Percentiles rank a stretch among this genome's conserved stretches.
Evolutionary conservation across 2,113 vertebrate genomes (phyloP).

Genomic region (Hymenochirus boettgeri): DNA sequence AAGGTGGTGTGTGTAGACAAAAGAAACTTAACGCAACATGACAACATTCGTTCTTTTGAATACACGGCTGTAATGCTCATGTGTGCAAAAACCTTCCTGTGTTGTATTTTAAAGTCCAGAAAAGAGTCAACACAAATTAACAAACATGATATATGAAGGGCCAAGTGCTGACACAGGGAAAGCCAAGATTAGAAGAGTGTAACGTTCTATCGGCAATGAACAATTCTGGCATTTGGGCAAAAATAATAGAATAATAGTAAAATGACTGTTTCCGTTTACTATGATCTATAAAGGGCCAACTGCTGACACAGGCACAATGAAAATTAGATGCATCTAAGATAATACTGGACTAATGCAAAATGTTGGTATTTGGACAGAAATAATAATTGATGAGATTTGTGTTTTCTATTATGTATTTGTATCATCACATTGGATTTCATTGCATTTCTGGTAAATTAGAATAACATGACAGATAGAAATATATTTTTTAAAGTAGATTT

Average conservation of each 20-base stretch:
- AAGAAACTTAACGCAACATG: constrained; percentile 9
- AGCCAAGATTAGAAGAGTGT: not conserved
- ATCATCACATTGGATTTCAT: no score
- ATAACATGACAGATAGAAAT: no score
- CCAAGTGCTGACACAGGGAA: constrained; percentile 1
- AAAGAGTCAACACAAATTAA: constrained; percentile 14
- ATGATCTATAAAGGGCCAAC: no score
- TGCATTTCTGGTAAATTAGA: no score
- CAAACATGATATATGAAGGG: not conserved
- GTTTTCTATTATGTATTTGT: no score
- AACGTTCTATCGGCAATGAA: not conserved
- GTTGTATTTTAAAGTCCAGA: not conserved
- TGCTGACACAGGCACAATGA: no score
- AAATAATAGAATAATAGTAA: not conserved
- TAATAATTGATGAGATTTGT: no score
- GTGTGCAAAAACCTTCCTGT: not conserved
- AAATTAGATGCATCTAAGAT: no score
- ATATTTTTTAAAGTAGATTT: no score
- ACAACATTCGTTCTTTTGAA: constrained; percentile 1
- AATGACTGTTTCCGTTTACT: no score
- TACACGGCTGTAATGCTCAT: constrained; percentile 1
- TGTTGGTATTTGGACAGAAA: no score
- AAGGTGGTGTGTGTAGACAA: constrained; percentile 49
- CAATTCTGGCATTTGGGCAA: not conserved
- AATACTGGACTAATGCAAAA: no score